These are phyloP conservation scores for Uromys caudimaculatus DNA, from an alignment of 2,797 vertebrate genomes.

Conservation along the genomic window DNA sequence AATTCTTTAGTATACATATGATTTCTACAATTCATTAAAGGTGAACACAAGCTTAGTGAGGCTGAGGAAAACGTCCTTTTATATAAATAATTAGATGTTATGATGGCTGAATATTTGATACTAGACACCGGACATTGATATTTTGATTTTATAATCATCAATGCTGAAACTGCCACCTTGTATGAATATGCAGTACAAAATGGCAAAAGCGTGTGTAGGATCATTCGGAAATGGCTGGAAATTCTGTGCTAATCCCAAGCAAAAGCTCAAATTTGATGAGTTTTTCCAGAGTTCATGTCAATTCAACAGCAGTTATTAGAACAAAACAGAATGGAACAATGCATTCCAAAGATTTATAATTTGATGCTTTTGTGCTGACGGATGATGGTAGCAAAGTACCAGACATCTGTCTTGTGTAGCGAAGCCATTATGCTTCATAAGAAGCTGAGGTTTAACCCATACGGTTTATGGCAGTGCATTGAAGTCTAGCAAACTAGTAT, in stretches of 20 bases:
- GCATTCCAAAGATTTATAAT: not conserved
- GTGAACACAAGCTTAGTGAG: not conserved
- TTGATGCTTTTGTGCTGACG: not conserved
- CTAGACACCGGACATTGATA: not conserved
- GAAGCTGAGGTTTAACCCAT: not conserved
- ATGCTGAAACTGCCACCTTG: not conserved
- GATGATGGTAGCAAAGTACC: not conserved
- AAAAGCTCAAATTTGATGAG: not conserved
- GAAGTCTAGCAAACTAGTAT: not conserved
- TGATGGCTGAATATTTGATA: not conserved
- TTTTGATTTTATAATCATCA: not conserved
- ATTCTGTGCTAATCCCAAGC: not conserved
- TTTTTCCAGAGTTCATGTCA: not conserved
- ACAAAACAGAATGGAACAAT: not conserved
- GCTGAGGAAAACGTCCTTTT: not conserved
- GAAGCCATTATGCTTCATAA: not conserved
- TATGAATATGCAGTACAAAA: not conserved
- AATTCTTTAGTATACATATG: not conserved
- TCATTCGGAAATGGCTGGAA: not conserved
- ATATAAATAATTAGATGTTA: not conserved
- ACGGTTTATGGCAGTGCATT: not conserved
- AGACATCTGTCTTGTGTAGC: not conserved
- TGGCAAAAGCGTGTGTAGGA: not conserved
- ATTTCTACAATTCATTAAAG: not conserved
- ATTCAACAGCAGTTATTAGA: not conserved